Evolutionary conservation across 2,797 vertebrate genomes (phyloP).

Genomic region (Phrynocephalus guinanensis): DNA sequence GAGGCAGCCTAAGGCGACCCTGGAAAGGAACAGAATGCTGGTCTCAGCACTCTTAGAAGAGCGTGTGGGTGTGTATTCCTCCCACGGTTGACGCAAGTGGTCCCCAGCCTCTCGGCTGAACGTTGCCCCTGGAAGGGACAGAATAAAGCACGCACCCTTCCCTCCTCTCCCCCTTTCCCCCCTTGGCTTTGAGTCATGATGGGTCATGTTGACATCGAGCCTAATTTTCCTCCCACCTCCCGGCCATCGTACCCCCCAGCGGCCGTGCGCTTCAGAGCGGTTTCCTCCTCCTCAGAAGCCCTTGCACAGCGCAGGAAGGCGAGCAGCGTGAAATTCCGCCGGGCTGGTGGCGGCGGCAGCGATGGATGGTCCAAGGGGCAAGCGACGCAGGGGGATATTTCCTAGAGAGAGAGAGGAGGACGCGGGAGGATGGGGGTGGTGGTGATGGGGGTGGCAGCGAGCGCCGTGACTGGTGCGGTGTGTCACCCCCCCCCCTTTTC

Average conservation of each 20-base stretch:
- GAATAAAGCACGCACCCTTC: background rate
- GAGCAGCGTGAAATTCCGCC: background rate
- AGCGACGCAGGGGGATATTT: background rate
- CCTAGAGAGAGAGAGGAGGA: slow-evolving; percentile 5
- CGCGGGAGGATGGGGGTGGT: background rate
- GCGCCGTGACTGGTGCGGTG: background rate
- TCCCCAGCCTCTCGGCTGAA: background rate
- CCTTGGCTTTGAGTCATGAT: background rate
- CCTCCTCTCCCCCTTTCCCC: too few species aligned
- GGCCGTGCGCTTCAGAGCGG: background rate
- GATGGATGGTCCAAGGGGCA: background rate
- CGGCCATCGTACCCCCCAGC: background rate
- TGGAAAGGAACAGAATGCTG: background rate
- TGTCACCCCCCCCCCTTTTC: background rate
- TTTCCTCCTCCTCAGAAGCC: background rate
- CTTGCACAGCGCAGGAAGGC: background rate
- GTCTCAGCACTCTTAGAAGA: background rate
- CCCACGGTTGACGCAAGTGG: background rate
- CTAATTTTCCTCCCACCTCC: background rate
- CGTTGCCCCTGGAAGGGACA: background rate
- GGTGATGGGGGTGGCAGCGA: background rate
- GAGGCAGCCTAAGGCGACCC: background rate
- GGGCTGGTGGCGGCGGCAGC: background rate
- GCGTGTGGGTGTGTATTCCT: background rate
- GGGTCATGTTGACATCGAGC: background rate